phyloP scores from a whole-genome alignment of 2,888 invertebrate genomes.

The Caenorhabditis wallacei region DNA sequence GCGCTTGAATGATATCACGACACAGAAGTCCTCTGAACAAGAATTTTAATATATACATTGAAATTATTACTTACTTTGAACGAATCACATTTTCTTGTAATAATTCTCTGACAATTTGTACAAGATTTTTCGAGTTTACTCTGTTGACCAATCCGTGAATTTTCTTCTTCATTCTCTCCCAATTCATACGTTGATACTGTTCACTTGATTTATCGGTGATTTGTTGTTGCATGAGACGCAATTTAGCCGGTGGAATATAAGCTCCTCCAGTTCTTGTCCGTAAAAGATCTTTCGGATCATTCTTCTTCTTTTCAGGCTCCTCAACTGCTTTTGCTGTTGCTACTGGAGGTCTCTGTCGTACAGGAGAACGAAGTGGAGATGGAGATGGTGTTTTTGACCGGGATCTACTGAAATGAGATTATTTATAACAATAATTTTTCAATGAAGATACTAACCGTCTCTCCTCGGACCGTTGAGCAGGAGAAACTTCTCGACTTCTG shows the following conservation, averaged over 20 bases:
- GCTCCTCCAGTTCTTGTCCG: constrained; percentile 85
- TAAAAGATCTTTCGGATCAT: constrained; percentile 69
- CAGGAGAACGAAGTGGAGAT: constrained; percentile 25
- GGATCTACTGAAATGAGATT: background rate
- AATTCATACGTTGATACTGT: constrained; percentile 96
- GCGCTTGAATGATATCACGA: constrained; percentile 96
- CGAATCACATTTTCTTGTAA: constrained; percentile 96
- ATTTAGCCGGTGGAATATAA: constrained; percentile 97
- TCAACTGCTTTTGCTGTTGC: background rate
- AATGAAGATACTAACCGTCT: background rate
- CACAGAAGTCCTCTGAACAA: constrained; percentile 89
- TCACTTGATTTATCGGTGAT: constrained; percentile 92
- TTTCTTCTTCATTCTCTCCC: constrained; percentile 99
- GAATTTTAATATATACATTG: constrained; percentile 67
- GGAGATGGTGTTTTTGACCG: constrained; percentile 25
- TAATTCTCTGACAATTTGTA: constrained; percentile 92
- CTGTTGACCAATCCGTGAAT: constrained; percentile 97
- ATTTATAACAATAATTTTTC: background rate
- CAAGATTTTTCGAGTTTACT: constrained; percentile 94
- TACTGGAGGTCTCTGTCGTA: background rate
- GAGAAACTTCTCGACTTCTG: constrained; percentile 30
- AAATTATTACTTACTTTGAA: constrained; percentile 87
- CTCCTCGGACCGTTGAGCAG: background rate
- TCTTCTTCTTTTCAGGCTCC: constrained; percentile 58
- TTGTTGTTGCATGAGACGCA: constrained; percentile 95